A percentile compares a stretch with the other conserved stretches of the same genome.
phyloP scores from a whole-genome alignment of 2,113 vertebrate species.

The Corydoras sp. region DNA sequence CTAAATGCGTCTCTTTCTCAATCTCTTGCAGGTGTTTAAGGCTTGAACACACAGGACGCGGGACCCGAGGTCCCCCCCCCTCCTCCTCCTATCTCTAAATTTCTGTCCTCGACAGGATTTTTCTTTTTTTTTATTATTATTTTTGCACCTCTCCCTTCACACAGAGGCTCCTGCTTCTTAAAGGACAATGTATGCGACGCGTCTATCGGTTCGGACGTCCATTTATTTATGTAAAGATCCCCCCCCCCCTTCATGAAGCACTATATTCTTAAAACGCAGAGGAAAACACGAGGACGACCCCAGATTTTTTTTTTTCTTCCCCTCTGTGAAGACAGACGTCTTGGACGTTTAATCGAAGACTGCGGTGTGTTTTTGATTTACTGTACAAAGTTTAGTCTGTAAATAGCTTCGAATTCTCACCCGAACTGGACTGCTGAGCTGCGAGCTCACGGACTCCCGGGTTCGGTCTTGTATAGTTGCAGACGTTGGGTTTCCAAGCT shows the following conservation, averaged over 20 bases:
- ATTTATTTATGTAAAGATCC: constrained; percentile 94
- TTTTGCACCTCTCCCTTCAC: constrained; percentile 58
- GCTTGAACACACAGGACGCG: constrained; percentile 66
- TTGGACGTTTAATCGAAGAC: constrained; percentile 85
- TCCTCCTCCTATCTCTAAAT: constrained; percentile 53
- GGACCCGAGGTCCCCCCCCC: constrained; percentile 60
- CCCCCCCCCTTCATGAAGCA: constrained; percentile 57
- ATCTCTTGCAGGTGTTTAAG: constrained; percentile 96
- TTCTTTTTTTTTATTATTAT: constrained; percentile 44
- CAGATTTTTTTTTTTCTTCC: constrained; percentile 38
- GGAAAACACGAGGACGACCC: constrained; percentile 58
- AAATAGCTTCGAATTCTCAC: too few relatives aligned
- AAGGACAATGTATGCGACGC: constrained; percentile 78
- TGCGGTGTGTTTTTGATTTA: constrained; percentile 76
- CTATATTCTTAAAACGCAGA: constrained; percentile 85
- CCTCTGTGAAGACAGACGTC: constrained; percentile 64
- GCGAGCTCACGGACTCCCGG: constrained; percentile 88
- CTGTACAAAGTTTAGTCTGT: constrained; percentile 78
- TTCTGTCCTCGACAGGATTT: constrained; percentile 70
- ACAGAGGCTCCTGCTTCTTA: constrained; percentile 68
- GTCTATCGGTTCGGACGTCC: constrained; percentile 79
- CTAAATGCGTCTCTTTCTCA: constrained; percentile 82
- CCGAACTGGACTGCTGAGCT: constrained; percentile 80
- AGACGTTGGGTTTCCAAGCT: constrained; percentile 78
- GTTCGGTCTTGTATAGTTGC: constrained; percentile 96